Base-by-base conservation (phyloP, 2,797 vertebrate genomes). In the Anguilla obscura region DNA sequence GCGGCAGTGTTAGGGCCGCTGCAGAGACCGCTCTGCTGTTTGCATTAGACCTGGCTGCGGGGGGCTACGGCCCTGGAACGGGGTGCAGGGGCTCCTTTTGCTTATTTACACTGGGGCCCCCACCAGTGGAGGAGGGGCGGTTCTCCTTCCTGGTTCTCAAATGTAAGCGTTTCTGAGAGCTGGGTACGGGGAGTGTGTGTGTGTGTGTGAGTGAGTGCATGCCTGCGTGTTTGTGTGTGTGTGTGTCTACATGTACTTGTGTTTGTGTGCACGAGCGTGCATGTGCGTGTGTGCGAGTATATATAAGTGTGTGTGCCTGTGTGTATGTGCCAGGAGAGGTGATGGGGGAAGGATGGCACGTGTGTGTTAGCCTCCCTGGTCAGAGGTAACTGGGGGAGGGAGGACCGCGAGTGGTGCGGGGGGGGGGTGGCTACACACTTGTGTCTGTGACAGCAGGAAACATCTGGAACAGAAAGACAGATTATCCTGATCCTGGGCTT, bases 401-500 rank as follows among this genome's bases (percentile, higher is more conserved):
- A 87, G 82, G 85, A 50, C 86, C 56, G 48, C 48, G 71, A 58
- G 85, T 58, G 82, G 52, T 66, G 52, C 85, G 86, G 40, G 82
- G 52, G 76, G 30, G 18, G 79, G 21, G n/a, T 10, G 60, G 86
- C 40, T 60, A 27, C 52, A 7, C 54, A n/a, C 33, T n/a, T 33
- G 48, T 63, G 69, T 89, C 48, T 33, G 27, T 87, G 27, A 87
- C 82, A 84, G 89, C 90, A 90, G 92, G 92, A 93, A 93, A 92
- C 92, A 92, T 93, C 91, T 92, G 92, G 89, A 88, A 76, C 87
- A 87, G 63, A 89, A 92, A 86, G 89, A 89, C 83, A 89, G 91
- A 91, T 92, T 92, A 93, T 91, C 91, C 89, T 93, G 91, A 93
- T 90, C 89, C 90, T 88, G 88, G 89, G 91, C 88, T 89, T 91